These are phyloP conservation scores for Camponotus vicinus DNA, from an alignment of 1,140 invertebrate species.

Conservation along the genomic window DNA sequence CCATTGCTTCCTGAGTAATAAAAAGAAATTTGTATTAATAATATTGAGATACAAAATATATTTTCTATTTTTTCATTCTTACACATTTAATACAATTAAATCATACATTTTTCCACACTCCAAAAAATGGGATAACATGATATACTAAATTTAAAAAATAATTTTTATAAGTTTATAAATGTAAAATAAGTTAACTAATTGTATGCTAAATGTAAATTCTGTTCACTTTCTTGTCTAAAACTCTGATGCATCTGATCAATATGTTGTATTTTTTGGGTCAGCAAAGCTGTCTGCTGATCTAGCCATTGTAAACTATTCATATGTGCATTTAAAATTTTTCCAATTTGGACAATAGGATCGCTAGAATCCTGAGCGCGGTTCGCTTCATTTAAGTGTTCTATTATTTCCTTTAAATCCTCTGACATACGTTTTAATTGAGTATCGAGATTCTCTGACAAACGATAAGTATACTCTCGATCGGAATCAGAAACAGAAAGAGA, in stretches of 20 bases:
- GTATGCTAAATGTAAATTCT: conserved; percentile 88
- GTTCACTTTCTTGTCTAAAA: conserved; percentile 91
- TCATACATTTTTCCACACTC: neutral
- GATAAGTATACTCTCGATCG: conserved; percentile 95
- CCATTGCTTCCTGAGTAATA: conserved; percentile 72
- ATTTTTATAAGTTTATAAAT: conserved; percentile 13
- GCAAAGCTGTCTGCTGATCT: conserved; percentile 91
- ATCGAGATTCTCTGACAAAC: conserved; percentile 95
- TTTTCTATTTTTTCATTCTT: conserved; percentile 13
- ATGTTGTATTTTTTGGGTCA: conserved; percentile 93
- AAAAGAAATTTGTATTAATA: neutral
- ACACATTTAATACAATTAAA: conserved; percentile 1
- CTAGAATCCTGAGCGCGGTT: conserved; percentile 93
- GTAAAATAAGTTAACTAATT: conserved; percentile 73
- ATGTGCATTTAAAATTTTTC: conserved; percentile 97
- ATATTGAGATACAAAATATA: conserved; percentile 16
- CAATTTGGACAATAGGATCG: conserved; percentile 96
- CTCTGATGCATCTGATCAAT: conserved; percentile 93
- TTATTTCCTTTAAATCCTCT: conserved; percentile 97
- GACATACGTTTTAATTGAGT: conserved; percentile 97
- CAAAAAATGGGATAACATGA: neutral
- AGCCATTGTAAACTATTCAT: conserved; percentile 98
- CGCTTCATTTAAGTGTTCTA: conserved; percentile 96
- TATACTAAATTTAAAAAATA: conserved; percentile 12
- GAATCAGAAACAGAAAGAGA: conserved; percentile 92